Conservation (phyloP, 2,888 invertebrate species). For the Lucinisca nassula region DNA sequence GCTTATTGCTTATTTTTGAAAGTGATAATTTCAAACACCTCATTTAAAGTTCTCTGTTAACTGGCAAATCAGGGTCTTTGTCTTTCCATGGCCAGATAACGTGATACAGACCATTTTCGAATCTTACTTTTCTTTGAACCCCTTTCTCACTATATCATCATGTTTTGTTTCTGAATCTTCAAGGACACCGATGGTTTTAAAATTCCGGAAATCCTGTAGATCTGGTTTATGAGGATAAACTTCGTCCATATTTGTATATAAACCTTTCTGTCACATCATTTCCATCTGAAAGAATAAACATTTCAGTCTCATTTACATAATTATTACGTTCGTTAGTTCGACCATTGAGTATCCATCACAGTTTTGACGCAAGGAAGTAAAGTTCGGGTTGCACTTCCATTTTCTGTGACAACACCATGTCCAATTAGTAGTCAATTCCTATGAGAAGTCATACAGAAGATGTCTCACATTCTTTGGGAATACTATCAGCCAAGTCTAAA, state of each 20-base stretch:
- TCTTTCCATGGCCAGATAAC: conserved; percentile 52
- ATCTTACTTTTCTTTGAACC: conserved; percentile 33
- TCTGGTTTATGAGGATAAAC: neutral
- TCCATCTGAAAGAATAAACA: conserved; percentile 6
- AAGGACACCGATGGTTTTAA: conserved; percentile 31
- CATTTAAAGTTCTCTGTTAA: conserved; percentile 24
- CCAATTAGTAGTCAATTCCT: neutral
- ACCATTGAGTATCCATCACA: neutral
- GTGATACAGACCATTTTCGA: conserved; percentile 31
- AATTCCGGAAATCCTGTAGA: conserved; percentile 29
- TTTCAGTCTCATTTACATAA: neutral
- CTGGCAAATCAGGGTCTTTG: conserved; percentile 19
- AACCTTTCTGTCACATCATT: neutral
- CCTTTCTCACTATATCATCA: conserved; percentile 19
- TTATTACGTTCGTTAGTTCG: no score
- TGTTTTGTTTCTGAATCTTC: conserved; percentile 11
- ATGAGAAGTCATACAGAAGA: no score
- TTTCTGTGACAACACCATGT: no score
- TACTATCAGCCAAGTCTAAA: neutral
- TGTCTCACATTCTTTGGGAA: no score
- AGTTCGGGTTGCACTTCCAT: no score
- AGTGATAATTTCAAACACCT: conserved; percentile 25
- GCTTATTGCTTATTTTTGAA: neutral
- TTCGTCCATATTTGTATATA: neutral
- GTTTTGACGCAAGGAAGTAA: no score